Evolutionary conservation across 2,888 invertebrate species (phyloP), one percentile per base, ranked within the genome.

Genomic region (Euplagia quadripunctaria): DNA sequence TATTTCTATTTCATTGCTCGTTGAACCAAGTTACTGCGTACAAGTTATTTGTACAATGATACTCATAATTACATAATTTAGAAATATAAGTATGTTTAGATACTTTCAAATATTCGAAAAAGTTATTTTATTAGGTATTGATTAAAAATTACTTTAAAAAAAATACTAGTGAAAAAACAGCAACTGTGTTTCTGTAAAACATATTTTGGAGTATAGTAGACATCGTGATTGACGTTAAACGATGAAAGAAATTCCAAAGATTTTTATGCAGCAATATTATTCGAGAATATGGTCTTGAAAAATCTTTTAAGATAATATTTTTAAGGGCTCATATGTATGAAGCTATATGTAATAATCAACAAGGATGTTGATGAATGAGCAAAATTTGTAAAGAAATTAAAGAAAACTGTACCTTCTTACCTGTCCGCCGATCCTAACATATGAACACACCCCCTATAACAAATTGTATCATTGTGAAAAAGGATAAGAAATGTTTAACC

Each of bases 51-150:
- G 31, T n/a, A 20, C 58, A 64, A 75, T 66, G 63, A 72, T 75
- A 69, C 66, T 72, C 51, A 72, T 51, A 69, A 69, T 66, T 16
- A 67, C 16, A 71, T 71, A 71, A 65, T 68, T 52, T 72, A 69
- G n/a, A 16, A n/a, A 68, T 49, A 68, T 64, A 72, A 55, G 51
- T 63, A 41, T 31, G 7, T 65, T 55, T 42, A 14, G 14, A 55
- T 7, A 55, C n/a, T 42, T 43, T 42, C 42, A 68, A 58, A 8
- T 43, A 68, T 68, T 58, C 4, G 14, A 43, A 20, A 43, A 5
- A 67, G 14, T 3, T 61, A 4, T 58, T 42, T 58, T 55, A 14
- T 68, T 52, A 11, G 17, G 42, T 42, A 58, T 41, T 0, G n/a
- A 20, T 14, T 31, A 6, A 7, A 31, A 14, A 68, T 43, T 52